These are phyloP conservation scores for Varanus komodoensis DNA, from an alignment of 2,113 vertebrate genomes.

Conservation along the genomic window DNA sequence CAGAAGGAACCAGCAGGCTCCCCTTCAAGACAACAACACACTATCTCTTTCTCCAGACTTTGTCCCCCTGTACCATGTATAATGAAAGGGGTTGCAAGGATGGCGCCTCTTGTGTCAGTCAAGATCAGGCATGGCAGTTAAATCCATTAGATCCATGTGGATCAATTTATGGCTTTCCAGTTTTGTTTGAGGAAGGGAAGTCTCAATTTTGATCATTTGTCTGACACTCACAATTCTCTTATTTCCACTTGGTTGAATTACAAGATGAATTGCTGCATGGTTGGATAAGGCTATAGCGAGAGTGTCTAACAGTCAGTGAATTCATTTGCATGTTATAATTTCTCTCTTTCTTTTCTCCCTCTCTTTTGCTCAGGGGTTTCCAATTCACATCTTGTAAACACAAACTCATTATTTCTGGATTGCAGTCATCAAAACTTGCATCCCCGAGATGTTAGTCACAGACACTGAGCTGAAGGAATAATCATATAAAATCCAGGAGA, in stretches of 20 bases:
- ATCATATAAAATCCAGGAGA: slow-evolving; percentile 1
- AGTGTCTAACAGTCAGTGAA: slow-evolving; percentile 1
- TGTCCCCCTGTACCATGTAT: slow-evolving; percentile 28
- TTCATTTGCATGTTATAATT: slow-evolving; percentile 14
- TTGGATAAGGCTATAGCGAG: neutral
- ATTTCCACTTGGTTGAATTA: neutral
- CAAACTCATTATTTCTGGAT: slow-evolving; percentile 38
- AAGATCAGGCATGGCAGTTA: slow-evolving; percentile 12
- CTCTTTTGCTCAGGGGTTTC: neutral
- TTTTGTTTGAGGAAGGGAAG: neutral
- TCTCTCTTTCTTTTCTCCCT: neutral
- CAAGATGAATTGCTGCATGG: neutral
- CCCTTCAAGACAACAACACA: slow-evolving; percentile 27
- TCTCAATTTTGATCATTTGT: neutral
- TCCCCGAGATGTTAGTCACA: neutral
- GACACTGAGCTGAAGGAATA: neutral
- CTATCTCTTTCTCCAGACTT: neutral
- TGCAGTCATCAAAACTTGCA: neutral
- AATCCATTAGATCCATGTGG: neutral
- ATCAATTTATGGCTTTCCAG: neutral
- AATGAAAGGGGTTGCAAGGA: slow-evolving; percentile 20
- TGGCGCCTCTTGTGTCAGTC: slow-evolving; percentile 26
- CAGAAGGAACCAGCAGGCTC: slow-evolving; percentile 15
- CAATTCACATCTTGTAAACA: slow-evolving; percentile 29
- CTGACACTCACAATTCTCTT: neutral